phyloP scores from a whole-genome alignment of 1,140 invertebrate species.

The Halesus radiatus region DNA sequence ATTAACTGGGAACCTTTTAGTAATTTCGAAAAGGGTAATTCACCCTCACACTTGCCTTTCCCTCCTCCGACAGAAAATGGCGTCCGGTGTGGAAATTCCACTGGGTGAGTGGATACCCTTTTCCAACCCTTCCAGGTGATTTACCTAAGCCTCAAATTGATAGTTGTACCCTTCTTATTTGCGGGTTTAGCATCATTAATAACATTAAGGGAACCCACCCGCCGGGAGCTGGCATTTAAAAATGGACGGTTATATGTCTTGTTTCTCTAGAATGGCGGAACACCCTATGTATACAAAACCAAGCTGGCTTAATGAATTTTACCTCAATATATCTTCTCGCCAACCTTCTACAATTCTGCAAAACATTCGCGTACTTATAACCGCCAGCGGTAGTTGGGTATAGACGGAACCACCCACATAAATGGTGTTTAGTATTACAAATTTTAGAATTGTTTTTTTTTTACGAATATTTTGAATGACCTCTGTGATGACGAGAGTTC shows the following conservation, averaged over 20 bases:
- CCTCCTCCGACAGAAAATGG: conserved; percentile 39
- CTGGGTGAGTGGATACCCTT: conserved; percentile 34
- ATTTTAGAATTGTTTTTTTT: too few species aligned
- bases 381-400: too few species aligned
- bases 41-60: conserved; percentile 1
- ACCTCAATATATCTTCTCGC: conserved; percentile 39
- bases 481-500: too few species aligned
- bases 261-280: conserved; percentile 43
- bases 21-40: too few species aligned
- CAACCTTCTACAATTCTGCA: conserved; percentile 27
- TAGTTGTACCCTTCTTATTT: conserved; percentile 58
- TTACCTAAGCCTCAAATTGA: conserved; percentile 59
- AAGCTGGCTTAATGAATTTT: conserved; percentile 55
- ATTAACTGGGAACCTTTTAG: too few species aligned
- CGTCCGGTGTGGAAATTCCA: conserved; percentile 33
- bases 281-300: conserved; percentile 43
- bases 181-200: conserved; percentile 57
- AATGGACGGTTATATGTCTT: conserved; percentile 55
- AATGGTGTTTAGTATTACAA: too few species aligned
- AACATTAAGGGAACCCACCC: conserved; percentile 57
- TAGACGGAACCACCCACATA: too few species aligned
- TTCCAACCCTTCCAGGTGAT: conserved; percentile 56
- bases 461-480: too few species aligned
- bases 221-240: conserved; percentile 53
- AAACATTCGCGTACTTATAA: background rate